phyloP scores from a whole-genome alignment of 2,797 vertebrate genomes.

The Melanotaenia trifasciata region DNA sequence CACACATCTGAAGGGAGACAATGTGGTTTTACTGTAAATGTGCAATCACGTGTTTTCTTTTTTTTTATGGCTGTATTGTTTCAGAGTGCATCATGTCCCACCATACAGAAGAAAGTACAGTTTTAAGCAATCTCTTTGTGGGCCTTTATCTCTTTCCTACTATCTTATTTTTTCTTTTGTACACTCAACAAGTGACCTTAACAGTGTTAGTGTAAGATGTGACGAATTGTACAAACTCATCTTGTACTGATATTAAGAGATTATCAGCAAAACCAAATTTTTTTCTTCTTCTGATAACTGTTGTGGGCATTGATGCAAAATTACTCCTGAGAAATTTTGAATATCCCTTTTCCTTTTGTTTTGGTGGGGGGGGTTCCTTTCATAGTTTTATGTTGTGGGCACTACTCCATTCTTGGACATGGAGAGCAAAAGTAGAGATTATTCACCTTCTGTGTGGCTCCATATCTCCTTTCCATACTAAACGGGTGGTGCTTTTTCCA shows the following conservation, averaged over 20 bases:
- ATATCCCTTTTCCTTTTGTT: neutral
- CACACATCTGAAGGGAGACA: conserved; percentile 14
- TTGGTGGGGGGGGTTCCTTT: neutral
- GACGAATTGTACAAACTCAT: neutral
- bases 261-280: neutral
- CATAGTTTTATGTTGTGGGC: neutral
- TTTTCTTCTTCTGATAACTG: neutral
- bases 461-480: neutral
- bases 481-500: conserved; percentile 6
- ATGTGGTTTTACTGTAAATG: conserved; percentile 24
- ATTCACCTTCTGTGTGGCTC: conserved; percentile 17
- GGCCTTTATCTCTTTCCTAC: neutral
- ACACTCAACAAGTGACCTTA: neutral
- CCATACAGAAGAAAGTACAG: neutral
- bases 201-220: neutral
- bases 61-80: neutral
- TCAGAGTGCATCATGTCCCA: neutral
- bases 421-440: conserved; percentile 3
- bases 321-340: neutral
- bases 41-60: conserved; percentile 3
- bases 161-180: neutral
- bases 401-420: neutral
- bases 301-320: neutral
- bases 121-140: neutral
- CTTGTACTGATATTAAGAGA: neutral